Conservation (phyloP, 2,113 vertebrate species). For the Gymnocephalus cernua region DNA sequence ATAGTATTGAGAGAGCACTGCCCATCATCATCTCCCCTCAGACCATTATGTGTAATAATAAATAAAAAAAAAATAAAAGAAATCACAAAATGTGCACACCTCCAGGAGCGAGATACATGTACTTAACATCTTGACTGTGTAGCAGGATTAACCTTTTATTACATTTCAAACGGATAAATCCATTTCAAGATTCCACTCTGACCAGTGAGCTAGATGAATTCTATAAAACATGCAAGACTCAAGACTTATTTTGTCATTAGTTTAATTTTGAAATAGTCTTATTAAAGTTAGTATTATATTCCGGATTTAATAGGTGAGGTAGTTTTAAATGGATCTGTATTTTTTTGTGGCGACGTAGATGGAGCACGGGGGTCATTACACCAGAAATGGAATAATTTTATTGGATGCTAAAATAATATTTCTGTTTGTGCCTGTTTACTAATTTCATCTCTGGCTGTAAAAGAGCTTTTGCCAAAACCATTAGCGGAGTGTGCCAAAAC, state of each 20-base stretch:
- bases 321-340: neutral
- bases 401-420: neutral
- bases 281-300: neutral
- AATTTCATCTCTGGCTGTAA: neutral
- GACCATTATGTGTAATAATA: neutral
- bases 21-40: neutral
- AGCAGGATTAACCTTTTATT: neutral
- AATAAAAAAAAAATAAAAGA: neutral
- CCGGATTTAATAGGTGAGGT: neutral
- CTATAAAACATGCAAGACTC: neutral
- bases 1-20: neutral
- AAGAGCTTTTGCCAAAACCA: neutral
- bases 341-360: neutral
- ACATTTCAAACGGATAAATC: constrained; percentile 4
- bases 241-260: neutral
- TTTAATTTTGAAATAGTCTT: neutral
- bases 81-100: neutral
- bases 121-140: neutral
- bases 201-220: neutral
- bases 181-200: neutral
- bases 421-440: neutral
- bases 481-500: constrained; percentile 24
- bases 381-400: neutral
- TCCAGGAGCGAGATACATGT: neutral
- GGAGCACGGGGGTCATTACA: neutral